Evolutionary conservation across 2,888 invertebrate genomes (phyloP), one percentile per base, ranked within the genome.

Genomic region (Hydrotaea diabolus): DNA sequence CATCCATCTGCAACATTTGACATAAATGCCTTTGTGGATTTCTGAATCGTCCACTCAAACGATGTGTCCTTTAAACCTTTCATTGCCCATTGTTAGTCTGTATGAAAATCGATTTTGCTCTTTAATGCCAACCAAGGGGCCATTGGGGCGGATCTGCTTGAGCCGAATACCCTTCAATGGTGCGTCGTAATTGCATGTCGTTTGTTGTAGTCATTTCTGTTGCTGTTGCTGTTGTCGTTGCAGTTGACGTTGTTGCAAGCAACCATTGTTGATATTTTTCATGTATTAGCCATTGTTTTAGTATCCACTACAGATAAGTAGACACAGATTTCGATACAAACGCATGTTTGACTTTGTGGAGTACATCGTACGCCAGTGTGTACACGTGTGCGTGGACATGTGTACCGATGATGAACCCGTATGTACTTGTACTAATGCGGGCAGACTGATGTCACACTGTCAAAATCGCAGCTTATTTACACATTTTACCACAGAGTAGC

Each of bases 381-480:
- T 31, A 31, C 31, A 31, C 7, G 7, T 31, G 31, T 31, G 17
- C 36, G 19, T 39, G 13, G 3, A 62, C 13, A 43, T 19, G 43
- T 1, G 13, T 26, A 73, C 64, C 7, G 31, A 31, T 31, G 31
- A 31, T 31, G 31, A 31, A 31, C 31, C 31, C 31, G 31, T 31
- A 31, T 31, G 31, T 31, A 31, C 31, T 31, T 31, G 31, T 31
- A 31, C 31, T 31, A 39, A 39, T 13, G 2, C 43, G 13, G 43
- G 62, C 46, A 17, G 31, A 62, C 62, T 23, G 43, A 78, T 84
- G 81, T 84, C 81, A 84, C 75, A 78, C 80, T 81, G 78, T 81
- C 84, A 78, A 84, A 80, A 78, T 78, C 75, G 77, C 78, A 62
- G 75, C 72, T 81, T 83, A 81, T 84, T 81, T 84, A 81, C 74